Percentiles rank a stretch among this genome's conserved stretches.
phyloP scores from a whole-genome alignment of 2,888 invertebrate genomes.

The Cerastis leucographa region DNA sequence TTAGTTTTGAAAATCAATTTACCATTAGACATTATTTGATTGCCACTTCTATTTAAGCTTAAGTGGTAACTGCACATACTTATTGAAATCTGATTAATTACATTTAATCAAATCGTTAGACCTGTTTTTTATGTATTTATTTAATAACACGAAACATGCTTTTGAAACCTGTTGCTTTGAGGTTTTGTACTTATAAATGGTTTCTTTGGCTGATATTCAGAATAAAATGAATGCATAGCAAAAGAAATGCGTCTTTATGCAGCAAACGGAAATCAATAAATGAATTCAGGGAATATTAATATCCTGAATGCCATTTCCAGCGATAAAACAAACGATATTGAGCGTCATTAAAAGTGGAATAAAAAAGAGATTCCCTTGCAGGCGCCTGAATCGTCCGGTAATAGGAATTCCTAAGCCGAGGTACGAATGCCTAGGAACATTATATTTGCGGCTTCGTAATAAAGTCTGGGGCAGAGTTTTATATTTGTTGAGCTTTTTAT shows the following conservation, averaged over 20 bases:
- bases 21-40: neutral
- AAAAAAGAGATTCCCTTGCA: constrained; percentile 45
- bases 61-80: neutral
- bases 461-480: constrained; percentile 36
- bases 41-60: neutral
- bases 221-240: neutral
- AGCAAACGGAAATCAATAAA: constrained; percentile 16
- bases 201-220: too few species aligned
- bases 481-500: constrained; percentile 32
- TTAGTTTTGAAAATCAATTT: neutral
- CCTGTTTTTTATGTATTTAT: neutral
- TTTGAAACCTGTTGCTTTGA: too few species aligned
- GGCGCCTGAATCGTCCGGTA: constrained; percentile 42
- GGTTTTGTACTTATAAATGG: too few species aligned
- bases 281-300: constrained; percentile 12
- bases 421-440: constrained; percentile 48
- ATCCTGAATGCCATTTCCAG: constrained; percentile 10
- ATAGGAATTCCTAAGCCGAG: constrained; percentile 54
- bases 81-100: neutral
- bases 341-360: constrained; percentile 47
- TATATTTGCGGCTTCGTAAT: constrained; percentile 49
- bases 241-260: neutral
- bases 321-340: constrained; percentile 45
- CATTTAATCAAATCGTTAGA: neutral
- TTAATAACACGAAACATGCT: neutral